Conservation (phyloP, 2,797 vertebrate genomes). For the Cynodonichthys magdalenae region DNA sequence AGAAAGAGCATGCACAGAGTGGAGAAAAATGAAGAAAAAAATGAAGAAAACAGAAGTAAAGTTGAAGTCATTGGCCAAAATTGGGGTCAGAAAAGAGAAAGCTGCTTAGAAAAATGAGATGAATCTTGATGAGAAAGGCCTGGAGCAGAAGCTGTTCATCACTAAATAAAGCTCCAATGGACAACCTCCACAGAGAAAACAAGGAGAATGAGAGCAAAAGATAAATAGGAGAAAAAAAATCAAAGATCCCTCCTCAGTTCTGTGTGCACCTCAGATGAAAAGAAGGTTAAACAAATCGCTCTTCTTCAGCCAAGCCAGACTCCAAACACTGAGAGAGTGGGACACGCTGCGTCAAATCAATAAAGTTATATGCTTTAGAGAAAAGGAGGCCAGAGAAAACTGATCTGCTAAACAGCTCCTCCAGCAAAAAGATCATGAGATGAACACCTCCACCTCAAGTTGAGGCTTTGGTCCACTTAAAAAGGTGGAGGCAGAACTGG, state of each 20-base stretch:
- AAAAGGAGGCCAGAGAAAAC: neutral
- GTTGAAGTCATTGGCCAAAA: neutral
- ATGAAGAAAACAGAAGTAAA: neutral
- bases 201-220: neutral
- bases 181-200: neutral
- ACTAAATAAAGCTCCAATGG: neutral
- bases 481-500: too few species aligned
- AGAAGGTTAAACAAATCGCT: too few species aligned
- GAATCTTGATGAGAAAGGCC: neutral
- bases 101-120: neutral
- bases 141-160: neutral
- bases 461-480: too few species aligned
- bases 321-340: too few species aligned
- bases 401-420: neutral
- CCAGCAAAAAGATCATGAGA: neutral
- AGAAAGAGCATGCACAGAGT: neutral
- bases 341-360: neutral
- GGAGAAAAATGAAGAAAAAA: neutral
- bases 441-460: neutral
- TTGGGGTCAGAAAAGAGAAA: neutral
- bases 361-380: neutral
- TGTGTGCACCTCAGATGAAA: too few species aligned
- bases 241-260: too few species aligned
- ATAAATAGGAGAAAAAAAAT: too few species aligned
- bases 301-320: too few species aligned